These are phyloP conservation scores for Papilio glaucus DNA, from an alignment of 1,140 invertebrate genomes.

Conservation along the genomic window DNA sequence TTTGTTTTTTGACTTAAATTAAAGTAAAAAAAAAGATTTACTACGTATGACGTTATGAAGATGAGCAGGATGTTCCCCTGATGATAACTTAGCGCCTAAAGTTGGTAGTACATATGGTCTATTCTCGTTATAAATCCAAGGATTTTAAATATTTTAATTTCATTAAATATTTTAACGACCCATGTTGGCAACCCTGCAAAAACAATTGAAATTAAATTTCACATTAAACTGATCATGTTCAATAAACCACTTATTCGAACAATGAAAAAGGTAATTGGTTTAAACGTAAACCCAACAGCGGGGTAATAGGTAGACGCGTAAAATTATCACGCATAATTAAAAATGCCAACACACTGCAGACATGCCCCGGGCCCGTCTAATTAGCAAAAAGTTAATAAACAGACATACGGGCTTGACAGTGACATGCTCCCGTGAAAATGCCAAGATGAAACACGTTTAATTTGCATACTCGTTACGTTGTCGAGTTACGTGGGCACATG, in stretches of 20 bases:
- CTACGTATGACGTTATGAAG: too few relatives aligned
- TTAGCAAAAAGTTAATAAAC: constrained; percentile 83
- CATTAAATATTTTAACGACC: too few relatives aligned
- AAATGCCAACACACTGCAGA: constrained; percentile 76
- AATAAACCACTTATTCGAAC: constrained; percentile 56
- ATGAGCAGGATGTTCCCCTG: too few relatives aligned
- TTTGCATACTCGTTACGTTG: constrained; percentile 71
- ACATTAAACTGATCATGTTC: constrained; percentile 43
- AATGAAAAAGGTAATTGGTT: constrained; percentile 26
- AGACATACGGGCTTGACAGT: constrained; percentile 73
- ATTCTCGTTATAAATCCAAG: neutral
- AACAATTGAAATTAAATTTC: constrained; percentile 1
- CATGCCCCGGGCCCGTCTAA: constrained; percentile 70
- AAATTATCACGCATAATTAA: constrained; percentile 76
- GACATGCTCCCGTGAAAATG: constrained; percentile 76
- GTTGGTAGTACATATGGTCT: neutral
- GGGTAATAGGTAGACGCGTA: constrained; percentile 45
- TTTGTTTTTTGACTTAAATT: too few relatives aligned
- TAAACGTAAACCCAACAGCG: neutral
- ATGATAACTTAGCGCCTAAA: too few relatives aligned
- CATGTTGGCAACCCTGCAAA: neutral
- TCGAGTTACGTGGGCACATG: constrained; percentile 44
- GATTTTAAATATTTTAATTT: too few relatives aligned
- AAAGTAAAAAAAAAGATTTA: too few relatives aligned
- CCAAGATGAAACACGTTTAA: constrained; percentile 82